A percentile compares a stretch with the other conserved stretches of the same genome.
Conservation (phyloP, 2,797 vertebrate species). For the Poecilia wingei region DNA sequence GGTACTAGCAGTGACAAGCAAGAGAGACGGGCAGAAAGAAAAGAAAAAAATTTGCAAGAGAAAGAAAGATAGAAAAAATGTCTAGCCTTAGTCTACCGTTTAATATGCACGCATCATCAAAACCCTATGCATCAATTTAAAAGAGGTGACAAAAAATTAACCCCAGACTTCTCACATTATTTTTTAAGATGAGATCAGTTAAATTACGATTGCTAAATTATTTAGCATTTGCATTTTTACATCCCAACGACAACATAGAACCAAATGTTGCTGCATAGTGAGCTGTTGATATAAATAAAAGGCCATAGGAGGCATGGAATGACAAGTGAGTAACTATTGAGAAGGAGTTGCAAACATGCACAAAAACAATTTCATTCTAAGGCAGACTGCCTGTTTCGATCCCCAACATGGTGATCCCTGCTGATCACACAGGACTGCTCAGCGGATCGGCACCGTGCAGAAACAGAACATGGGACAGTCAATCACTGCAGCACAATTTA, state of each 20-base stretch:
- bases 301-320: conserved; percentile 9
- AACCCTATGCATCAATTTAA: not conserved
- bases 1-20: conserved; percentile 27
- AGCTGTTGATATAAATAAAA: conserved; percentile 25
- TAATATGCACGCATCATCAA: not conserved
- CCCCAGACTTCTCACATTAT: conserved; percentile 4
- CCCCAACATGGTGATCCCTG: conserved; percentile 32
- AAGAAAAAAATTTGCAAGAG: conserved; percentile 11
- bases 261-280: not conserved
- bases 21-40: conserved; percentile 16
- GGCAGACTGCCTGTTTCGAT: conserved; percentile 53
- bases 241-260: not conserved
- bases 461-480: conserved; percentile 57
- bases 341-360: conserved; percentile 26
- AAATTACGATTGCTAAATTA: conserved; percentile 14
- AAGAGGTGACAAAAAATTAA: not conserved
- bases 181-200: conserved; percentile 1
- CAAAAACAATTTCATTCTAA: conserved; percentile 41
- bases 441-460: conserved; percentile 55
- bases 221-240: not conserved
- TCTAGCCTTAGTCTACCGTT: not conserved
- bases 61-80: conserved; percentile 18
- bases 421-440: conserved; percentile 58
- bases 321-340: conserved; percentile 23
- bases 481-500: conserved; percentile 47